phyloP scores from a whole-genome alignment of 2,113 vertebrate species.

The Shinisaurus crocodilurus region DNA sequence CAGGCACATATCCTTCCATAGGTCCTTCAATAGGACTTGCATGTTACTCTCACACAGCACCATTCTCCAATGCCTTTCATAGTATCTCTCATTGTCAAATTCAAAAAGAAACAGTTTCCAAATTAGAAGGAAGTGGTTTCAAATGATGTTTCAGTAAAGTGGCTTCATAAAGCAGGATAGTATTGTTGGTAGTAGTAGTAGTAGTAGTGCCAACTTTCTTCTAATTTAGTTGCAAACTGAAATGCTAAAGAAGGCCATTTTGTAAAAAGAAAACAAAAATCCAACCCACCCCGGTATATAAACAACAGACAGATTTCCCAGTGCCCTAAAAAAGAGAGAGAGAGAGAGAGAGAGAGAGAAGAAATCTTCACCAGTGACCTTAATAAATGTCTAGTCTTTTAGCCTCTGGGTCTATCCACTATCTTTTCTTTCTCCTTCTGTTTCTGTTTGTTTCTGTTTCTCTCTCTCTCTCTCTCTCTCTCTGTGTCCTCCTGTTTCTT shows the following conservation, averaged over 20 bases:
- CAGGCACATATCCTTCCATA: neutral
- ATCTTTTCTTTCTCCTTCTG: constrained; percentile 22
- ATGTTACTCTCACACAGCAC: neutral
- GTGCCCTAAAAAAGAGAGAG: constrained; percentile 50
- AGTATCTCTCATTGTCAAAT: constrained; percentile 27
- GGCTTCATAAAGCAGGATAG: constrained; percentile 1
- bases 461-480: neutral
- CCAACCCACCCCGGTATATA: constrained; percentile 62
- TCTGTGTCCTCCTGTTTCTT: constrained; percentile 37
- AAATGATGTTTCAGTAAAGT: constrained; percentile 21
- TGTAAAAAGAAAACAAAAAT: constrained; percentile 44
- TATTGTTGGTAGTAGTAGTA: neutral
- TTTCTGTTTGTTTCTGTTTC: neutral
- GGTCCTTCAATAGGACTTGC: neutral
- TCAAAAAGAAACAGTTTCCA: neutral
- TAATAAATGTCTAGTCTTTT: constrained; percentile 59
- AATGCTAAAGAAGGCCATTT: constrained; percentile 1
- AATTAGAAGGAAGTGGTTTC: neutral
- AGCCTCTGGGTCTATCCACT: constrained; percentile 34
- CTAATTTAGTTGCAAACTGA: neutral
- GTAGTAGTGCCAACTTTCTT: too few relatives aligned
- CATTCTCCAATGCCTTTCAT: constrained; percentile 26
- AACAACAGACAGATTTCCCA: constrained; percentile 74
- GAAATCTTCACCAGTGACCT: constrained; percentile 29
- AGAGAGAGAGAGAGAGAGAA: too few relatives aligned